Evolutionary conservation across 2,797 vertebrate genomes (phyloP), one percentile per base, ranked within the genome.

Genomic region (Anas bahamensis): DNA sequence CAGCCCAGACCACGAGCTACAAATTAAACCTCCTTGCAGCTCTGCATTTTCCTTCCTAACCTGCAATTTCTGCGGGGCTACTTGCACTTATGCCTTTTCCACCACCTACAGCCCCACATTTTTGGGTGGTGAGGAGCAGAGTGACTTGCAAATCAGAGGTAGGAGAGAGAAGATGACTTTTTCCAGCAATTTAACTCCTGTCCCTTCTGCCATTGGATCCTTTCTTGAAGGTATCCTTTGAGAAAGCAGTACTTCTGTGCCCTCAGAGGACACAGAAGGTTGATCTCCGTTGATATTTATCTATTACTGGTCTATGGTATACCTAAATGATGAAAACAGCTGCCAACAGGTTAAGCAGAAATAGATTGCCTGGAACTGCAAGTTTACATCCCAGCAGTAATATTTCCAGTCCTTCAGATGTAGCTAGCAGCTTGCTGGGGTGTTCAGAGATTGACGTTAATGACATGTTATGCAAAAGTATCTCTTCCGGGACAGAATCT

Each of bases 391-490:
- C 42, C 53, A 82, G 65, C 75, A 81, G 35, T 31, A 69, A 55
- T 83, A 87, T 59, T 90, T 89, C 46, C 42, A 81, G 61, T 60
- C 37, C 60, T 68, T 78, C 42, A 68, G 66, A 73, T n/a, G 70
- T 53, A 83, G 79, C 74, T 84, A 91, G 88, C 56, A 86, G 72
- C 66, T 63, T 90, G 61, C n/a, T 80, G 53, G 35, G 35, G 23
- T 82, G 88, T 55, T 74, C 74, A 82, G 77, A 88, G 89, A 73
- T 35, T 88, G 86, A 88, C 18, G 1, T 74, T 93, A 93, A 82
- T 86, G 53, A 86, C 37, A 73, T 82, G 68, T 68, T 88, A 89
- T 78, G 89, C 84, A 75, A 84, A 96, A 89, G 35, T 60, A 76
- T 81, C 64, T 89, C 87, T 90, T 89, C 86, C 18, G 7, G 70